Conservation (phyloP, 2,888 invertebrate species). For the Brachypalpus laphriformis region DNA sequence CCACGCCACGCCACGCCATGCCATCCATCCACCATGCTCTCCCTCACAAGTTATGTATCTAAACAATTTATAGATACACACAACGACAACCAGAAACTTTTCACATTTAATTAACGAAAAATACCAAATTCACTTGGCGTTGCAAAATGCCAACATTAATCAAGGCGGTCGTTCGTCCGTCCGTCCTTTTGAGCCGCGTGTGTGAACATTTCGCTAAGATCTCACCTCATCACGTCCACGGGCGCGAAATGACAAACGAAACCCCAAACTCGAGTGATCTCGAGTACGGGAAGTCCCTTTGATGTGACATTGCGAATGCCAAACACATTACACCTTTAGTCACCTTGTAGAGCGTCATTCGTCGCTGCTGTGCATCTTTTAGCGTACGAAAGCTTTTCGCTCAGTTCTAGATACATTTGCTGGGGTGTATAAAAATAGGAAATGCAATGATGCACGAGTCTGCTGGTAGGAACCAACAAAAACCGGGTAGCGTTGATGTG, state of each 20-base stretch:
- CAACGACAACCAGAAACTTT: constrained; percentile 36
- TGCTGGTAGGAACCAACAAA: constrained; percentile 4
- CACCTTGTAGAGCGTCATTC: constrained; percentile 62
- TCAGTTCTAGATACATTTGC: constrained; percentile 11
- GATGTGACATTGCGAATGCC: constrained; percentile 67
- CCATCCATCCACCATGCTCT: neutral
- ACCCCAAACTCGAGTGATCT: constrained; percentile 50
- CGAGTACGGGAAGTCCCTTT: constrained; percentile 37
- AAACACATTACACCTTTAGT: constrained; percentile 73
- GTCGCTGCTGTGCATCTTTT: constrained; percentile 18
- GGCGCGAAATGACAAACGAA: constrained; percentile 69
- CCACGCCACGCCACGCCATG: neutral
- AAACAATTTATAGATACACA: constrained; percentile 25
- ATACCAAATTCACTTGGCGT: constrained; percentile 65
- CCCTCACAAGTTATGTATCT: constrained; percentile 17
- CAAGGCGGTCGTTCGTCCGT: constrained; percentile 62
- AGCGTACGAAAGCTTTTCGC: constrained; percentile 56
- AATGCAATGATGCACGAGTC: no score
- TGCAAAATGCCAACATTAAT: constrained; percentile 74
- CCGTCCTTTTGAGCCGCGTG: constrained; percentile 38
- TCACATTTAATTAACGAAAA: constrained; percentile 70
- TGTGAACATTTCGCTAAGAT: constrained; percentile 73
- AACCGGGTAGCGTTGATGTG: constrained; percentile 66
- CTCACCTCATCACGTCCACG: constrained; percentile 72
- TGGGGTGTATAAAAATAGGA: constrained; percentile 42